Conservation (phyloP, 1,140 invertebrate genomes). For the Penaeus japonicus region DNA sequence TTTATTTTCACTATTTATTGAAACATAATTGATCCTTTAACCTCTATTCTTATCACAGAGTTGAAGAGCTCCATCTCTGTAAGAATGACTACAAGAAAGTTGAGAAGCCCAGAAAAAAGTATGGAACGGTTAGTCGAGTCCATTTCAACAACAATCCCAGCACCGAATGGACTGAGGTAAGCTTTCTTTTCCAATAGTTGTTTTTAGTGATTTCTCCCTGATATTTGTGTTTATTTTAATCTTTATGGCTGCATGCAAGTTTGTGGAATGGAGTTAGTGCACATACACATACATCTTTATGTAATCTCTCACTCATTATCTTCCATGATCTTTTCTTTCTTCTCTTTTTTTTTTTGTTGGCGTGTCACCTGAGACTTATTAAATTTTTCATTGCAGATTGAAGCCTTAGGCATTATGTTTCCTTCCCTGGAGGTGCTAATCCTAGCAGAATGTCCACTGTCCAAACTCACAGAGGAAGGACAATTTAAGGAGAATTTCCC, state of each 20-base stretch:
- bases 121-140: conserved; percentile 30
- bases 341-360: not conserved
- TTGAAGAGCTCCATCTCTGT: conserved; percentile 45
- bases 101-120: conserved; percentile 10
- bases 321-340: too few relatives aligned
- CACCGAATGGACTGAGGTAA: conserved; percentile 36
- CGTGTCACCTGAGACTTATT: not conserved
- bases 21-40: too few relatives aligned
- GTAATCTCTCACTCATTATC: not conserved
- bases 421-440: conserved; percentile 54
- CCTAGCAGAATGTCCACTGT: conserved; percentile 55
- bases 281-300: too few relatives aligned
- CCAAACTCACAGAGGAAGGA: conserved; percentile 1
- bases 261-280: too few relatives aligned
- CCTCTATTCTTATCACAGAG: conserved; percentile 14
- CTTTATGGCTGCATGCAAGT: not conserved
- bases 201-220: too few relatives aligned
- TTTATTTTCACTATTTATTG: not conserved
- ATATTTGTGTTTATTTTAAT: not conserved
- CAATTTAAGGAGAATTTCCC: conserved; percentile 48
- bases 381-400: conserved; percentile 37
- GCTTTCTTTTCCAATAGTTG: too few relatives aligned
- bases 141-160: conserved; percentile 54
- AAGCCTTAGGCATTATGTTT: conserved; percentile 52
- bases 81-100: conserved; percentile 41